phyloP scores from a whole-genome alignment of 2,888 invertebrate species.

The Macaria liturata region DNA sequence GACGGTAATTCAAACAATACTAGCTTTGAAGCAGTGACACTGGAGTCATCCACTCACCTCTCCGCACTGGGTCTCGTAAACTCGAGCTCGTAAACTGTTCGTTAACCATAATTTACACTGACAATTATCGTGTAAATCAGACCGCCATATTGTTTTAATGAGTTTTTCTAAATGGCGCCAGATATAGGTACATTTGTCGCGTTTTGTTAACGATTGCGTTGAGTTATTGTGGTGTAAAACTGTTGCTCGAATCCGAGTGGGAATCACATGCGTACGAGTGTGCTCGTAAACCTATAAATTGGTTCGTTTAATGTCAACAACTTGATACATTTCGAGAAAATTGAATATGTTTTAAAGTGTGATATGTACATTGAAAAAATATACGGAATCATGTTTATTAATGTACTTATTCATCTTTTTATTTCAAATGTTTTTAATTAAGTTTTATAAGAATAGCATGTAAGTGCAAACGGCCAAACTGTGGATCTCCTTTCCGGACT shows the following conservation, averaged over 20 bases:
- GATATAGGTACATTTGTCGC: slow-evolving; percentile 31
- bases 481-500: too few relatives aligned
- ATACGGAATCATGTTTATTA: too few relatives aligned
- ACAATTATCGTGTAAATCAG: slow-evolving; percentile 61
- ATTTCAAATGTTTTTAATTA: too few relatives aligned
- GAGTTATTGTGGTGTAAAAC: slow-evolving; percentile 25
- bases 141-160: slow-evolving; percentile 39
- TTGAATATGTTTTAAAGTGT: too few relatives aligned
- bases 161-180: slow-evolving; percentile 32
- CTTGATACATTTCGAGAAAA: too few relatives aligned
- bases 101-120: slow-evolving; percentile 64
- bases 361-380: too few relatives aligned
- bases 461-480: too few relatives aligned
- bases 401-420: too few relatives aligned
- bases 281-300: slow-evolving; percentile 4
- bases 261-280: not conserved
- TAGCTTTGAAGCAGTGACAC: too few relatives aligned
- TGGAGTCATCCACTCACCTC: slow-evolving; percentile 6
- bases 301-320: not conserved
- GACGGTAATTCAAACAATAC: too few relatives aligned
- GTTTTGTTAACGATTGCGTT: slow-evolving; percentile 32
- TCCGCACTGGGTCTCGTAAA: slow-evolving; percentile 43
- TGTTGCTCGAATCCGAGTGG: slow-evolving; percentile 5
- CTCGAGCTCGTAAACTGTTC: slow-evolving; percentile 61
- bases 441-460: too few relatives aligned